Evolutionary conservation across 2,113 vertebrate species (phyloP), one percentile per base, ranked within the genome.

Genomic region (Turdus rufiventris): DNA sequence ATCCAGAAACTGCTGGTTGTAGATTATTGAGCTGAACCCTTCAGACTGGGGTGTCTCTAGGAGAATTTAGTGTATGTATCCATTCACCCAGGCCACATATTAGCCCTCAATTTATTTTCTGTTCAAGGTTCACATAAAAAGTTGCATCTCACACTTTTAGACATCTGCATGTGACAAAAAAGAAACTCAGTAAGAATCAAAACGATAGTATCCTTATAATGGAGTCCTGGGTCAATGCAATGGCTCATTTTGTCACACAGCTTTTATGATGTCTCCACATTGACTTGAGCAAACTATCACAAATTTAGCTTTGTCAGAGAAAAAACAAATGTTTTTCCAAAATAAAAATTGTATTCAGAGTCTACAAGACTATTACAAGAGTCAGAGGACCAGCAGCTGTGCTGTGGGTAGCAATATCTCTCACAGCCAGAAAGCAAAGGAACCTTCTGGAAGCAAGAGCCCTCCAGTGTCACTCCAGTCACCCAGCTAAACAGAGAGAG

Each of bases 271-370:
- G 8, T 28, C 36, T 48, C 54, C 42, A 40, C 19, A 11, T 2
- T 25, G 29, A 77, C 42, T 50, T 50, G 18, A 58, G 33, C 33
- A 86, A 85, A 68, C 5, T 2, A 2, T 23, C 5, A 18, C 3
- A 17, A n/a, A 20, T 62, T 74, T 70, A 76, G 54, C 12, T 75
- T 45, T 8, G 62, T 40, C 14, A 89, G 48, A 76, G 33, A 33
- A 83, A 81, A 47, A 40, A 0, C 3, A 14, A 23, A 0, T 0
- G 2, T 29, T 53, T 74, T 58, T 18, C 18, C 8, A 25, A 61
- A 72, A 68, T 16, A 33, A 61, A 80, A 76, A 34, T 7, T 54
- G 2, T 11, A 31, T 78, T 71, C 47, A 58, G 40, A 36, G 7
- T 26, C 19, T 25, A 67, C 19, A 68, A 45, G 13, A 50, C 17